Base-by-base conservation (phyloP, 2,113 vertebrate species). In the Mastomys coucha region DNA sequence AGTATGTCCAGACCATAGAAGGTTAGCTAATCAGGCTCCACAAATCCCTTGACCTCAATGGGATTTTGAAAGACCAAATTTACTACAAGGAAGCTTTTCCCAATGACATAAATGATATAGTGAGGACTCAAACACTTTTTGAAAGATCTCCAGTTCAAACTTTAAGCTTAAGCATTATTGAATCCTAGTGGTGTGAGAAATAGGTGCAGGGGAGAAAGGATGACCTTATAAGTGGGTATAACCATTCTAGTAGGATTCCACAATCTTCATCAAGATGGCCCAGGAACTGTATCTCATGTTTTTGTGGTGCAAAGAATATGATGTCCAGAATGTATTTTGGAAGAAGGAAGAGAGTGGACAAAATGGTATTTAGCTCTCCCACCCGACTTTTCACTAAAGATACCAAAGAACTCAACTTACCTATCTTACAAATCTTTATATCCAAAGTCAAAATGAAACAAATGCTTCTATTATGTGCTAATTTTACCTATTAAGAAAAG, bases 361-460 rank as follows among this genome's bases (percentile, higher is more conserved):
- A 87, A 69, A 60, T 53, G 45, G 42, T 63, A 96, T 24, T 87
- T 78, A 39, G 33, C 16, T 53, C 42, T 49, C 42, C 24, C 12
- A 42, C 11, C 24, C 26, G 1, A n/a, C 51, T 24, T 19, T 17
- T 63, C 26, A 45, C 69, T 70, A 49, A 58, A 36, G 14, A 1
- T 73, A 72, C 12, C 72, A 88, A 88, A 92, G 45, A 16, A 60
- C 24, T 78, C 63, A 84, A 42, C 19, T 84, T 56, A 17, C 58
- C 69, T 63, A n/a, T n/a, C n/a, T n/a, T n/a, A 39, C 51, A 88
- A 73, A 36, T 28, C 88, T 94, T 78, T 70, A 6, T 92, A 60
- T 6, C 51, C 76, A 95, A 88, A 94, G n/a, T 60, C 82, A 69
- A 60, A 88, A 95, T 76, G 75, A 95, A 92, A 95, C 36, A 77